Evolutionary conservation across 2,888 invertebrate species (phyloP).

Genomic region (Apamea sordens): DNA sequence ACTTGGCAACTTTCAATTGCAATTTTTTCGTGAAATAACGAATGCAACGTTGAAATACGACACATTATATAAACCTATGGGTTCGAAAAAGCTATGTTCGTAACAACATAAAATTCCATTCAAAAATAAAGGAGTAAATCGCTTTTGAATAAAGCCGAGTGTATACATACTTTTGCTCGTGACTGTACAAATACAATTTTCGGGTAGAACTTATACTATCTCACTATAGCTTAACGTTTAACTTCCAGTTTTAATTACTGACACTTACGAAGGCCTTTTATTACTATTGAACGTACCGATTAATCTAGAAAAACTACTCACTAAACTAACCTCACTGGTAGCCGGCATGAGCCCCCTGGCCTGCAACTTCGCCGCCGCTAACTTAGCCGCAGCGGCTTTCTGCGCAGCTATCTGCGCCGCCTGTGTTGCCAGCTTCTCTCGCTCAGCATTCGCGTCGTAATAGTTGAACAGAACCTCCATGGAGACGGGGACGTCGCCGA

Average conservation of each 20-base stretch:
- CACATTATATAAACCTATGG: too few relatives aligned
- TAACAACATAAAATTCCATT: too few relatives aligned
- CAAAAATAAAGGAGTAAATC: too few relatives aligned
- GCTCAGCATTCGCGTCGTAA: slow-evolving; percentile 88
- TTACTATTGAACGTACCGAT: not conserved
- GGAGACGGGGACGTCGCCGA: slow-evolving; percentile 88
- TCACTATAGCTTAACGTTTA: not conserved
- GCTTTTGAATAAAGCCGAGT: too few relatives aligned
- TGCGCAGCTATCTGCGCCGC: slow-evolving; percentile 88
- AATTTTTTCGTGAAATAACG: too few relatives aligned
- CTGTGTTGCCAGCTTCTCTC: slow-evolving; percentile 84
- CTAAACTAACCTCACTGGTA: slow-evolving; percentile 69
- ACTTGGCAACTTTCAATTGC: too few relatives aligned
- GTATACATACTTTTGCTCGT: too few relatives aligned
- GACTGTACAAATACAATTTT: not conserved
- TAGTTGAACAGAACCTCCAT: slow-evolving; percentile 87
- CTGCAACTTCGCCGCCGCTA: slow-evolving; percentile 81
- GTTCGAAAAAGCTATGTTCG: too few relatives aligned
- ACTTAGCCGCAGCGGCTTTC: slow-evolving; percentile 86
- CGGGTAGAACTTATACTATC: not conserved
- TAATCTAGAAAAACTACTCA: not conserved
- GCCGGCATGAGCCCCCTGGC: slow-evolving; percentile 73
- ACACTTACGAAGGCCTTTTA: not conserved
- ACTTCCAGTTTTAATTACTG: not conserved
- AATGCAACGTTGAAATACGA: too few relatives aligned